Conservation (phyloP, 92 coral and sea anemone species). For the Epizoanthus ramosus region DNA sequence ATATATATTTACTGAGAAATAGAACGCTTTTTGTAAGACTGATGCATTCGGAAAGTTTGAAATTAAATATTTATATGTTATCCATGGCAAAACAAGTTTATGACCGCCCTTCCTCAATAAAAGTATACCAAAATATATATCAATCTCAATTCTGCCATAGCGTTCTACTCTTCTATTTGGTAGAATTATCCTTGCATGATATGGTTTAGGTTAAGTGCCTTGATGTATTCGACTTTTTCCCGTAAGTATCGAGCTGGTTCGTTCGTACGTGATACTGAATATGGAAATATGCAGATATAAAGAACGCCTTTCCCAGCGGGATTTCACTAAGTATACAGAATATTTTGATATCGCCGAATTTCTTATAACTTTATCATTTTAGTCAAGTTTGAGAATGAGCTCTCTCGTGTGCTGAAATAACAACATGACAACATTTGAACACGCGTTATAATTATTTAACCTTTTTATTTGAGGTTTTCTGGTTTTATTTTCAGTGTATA, state of each 20-base stretch:
- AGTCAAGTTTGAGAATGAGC: not conserved
- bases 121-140: not conserved
- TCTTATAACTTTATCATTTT: not conserved
- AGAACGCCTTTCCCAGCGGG: constrained; percentile 18
- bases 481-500: not conserved
- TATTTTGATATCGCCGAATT: not conserved
- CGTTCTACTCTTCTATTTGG: not conserved
- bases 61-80: constrained; percentile 26
- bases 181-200: not conserved
- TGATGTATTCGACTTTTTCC: not conserved
- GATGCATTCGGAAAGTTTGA: not conserved
- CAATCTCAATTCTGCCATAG: not conserved
- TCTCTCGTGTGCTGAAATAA: too few species aligned
- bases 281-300: not conserved
- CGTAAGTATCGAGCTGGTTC: not conserved
- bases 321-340: not conserved
- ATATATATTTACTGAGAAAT: not conserved
- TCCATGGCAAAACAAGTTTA: not conserved
- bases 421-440: too few species aligned
- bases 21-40: not conserved
- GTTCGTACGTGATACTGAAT: not conserved
- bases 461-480: too few species aligned
- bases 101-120: constrained; percentile 14
- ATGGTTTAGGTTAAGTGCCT: not conserved
- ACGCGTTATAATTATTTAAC: too few species aligned